Percentiles rank a stretch among this genome's conserved stretches.
Evolutionary conservation across 2,888 invertebrate genomes (phyloP).

Genomic region (Herminia tarsipennalis): DNA sequence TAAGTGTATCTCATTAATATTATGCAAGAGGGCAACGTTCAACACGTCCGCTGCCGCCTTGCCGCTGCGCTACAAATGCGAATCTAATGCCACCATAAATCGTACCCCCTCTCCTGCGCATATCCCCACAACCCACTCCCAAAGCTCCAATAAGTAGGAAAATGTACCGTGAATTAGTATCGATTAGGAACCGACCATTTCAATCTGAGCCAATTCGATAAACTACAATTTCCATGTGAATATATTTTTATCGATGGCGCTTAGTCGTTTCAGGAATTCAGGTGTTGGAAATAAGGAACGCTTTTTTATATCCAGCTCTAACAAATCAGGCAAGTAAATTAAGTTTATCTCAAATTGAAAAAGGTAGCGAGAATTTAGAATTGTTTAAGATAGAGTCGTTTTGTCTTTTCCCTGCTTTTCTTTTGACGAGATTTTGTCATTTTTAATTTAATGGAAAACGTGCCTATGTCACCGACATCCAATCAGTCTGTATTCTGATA

Average conservation of each 20-base stretch:
- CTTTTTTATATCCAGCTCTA: slow-evolving; percentile 10
- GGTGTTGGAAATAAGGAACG: slow-evolving; percentile 11
- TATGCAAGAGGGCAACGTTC: slow-evolving; percentile 44
- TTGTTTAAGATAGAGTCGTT: neutral
- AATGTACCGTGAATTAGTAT: slow-evolving; percentile 74
- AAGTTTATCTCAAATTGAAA: slow-evolving; percentile 19
- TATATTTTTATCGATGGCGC: slow-evolving; percentile 33
- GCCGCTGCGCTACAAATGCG: slow-evolving; percentile 64
- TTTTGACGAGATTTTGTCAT: neutral
- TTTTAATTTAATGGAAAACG: too few relatives aligned
- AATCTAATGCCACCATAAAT: slow-evolving; percentile 79
- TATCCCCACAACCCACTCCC: slow-evolving; percentile 44
- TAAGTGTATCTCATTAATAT: slow-evolving; percentile 47
- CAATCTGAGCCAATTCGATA: slow-evolving; percentile 54
- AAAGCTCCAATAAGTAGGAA: slow-evolving; percentile 58
- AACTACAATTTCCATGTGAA: slow-evolving; percentile 48
- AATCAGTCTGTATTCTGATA: too few relatives aligned
- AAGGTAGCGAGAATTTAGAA: neutral
- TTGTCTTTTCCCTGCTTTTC: neutral
- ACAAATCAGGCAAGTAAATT: slow-evolving; percentile 19
- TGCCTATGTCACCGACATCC: too few relatives aligned
- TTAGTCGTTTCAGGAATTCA: slow-evolving; percentile 23
- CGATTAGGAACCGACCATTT: slow-evolving; percentile 71
- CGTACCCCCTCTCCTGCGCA: slow-evolving; percentile 61
- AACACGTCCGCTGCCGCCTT: slow-evolving; percentile 50